Evolutionary conservation across 2,888 invertebrate species (phyloP), one percentile per base, ranked within the genome.

Genomic region (Tenthredo livida): DNA sequence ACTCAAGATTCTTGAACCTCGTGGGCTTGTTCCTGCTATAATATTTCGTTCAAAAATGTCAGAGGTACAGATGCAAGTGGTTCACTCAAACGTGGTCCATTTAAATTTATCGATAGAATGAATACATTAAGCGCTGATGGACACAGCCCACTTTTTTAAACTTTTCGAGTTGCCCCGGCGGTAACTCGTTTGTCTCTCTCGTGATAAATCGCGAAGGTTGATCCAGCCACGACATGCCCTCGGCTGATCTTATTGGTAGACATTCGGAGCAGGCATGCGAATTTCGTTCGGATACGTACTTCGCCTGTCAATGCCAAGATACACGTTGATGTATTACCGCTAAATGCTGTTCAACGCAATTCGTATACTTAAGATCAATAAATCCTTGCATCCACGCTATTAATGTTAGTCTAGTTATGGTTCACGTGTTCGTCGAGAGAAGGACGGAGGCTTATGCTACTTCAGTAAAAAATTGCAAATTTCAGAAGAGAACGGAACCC

Each of bases 151-250:
- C 40, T 80, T 40, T 58, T 80, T 61, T 43, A 10, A 80, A 7
- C 37, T 21, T 61, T 25, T 80, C 21, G 47, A 65, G 25, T 17
- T 37, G 17, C 47, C 83, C 21, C 65, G 29, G 65, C 54, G 67
- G 83, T 47, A 67, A 83, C 67, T 67, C 67, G 83, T 83, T 83
- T 83, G 83, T 83, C 83, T 83, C 67, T 67, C 67, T 83, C 47
- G 47, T 70, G 83, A 83, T 83, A 37, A 83, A 83, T 83, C 43
- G 47, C 50, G 47, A 40, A 83, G 83, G 61, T 83, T 70, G 83
- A 83, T 83, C 67, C 40, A 29, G 40, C 37, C 37, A 40, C 80
- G 80, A 80, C 43, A 25, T 65, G 80, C 21, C 58, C 80, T 80
- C 54, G 80, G 83, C 67, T 47, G 50, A 65, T 65, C 25, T 83